phyloP scores from a whole-genome alignment of 2,888 invertebrate genomes.

The Drosophila hawaiiensis region DNA sequence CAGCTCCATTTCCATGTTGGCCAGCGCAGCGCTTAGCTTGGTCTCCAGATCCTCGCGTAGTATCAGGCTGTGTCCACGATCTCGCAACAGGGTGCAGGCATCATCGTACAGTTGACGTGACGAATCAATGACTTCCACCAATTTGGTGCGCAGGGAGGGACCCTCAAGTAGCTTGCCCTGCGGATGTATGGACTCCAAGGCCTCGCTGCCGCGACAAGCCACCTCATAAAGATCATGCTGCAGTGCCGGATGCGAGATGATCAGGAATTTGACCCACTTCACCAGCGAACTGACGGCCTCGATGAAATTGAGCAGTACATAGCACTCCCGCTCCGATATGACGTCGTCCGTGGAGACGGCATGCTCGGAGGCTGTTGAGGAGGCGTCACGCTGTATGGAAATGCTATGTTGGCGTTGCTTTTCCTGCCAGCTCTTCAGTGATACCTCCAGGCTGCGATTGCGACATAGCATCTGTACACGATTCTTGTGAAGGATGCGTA shows the following conservation, averaged over 20 bases:
- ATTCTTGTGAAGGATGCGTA: constrained; percentile 98
- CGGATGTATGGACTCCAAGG: constrained; percentile 91
- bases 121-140: constrained; percentile 87
- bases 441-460: constrained; percentile 95
- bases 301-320: constrained; percentile 90
- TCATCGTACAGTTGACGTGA: constrained; percentile 89
- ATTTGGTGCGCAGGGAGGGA: constrained; percentile 90
- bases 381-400: constrained; percentile 86
- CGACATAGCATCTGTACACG: constrained; percentile 98
- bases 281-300: constrained; percentile 94
- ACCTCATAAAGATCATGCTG: constrained; percentile 91
- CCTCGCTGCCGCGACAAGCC: constrained; percentile 90
- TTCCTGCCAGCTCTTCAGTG: constrained; percentile 94
- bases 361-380: constrained; percentile 84
- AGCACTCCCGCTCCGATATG: constrained; percentile 86
- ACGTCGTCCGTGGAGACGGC: constrained; percentile 85
- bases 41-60: constrained; percentile 89
- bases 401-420: constrained; percentile 89
- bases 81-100: constrained; percentile 89
- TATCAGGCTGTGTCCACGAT: constrained; percentile 89
- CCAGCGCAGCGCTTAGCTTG: constrained; percentile 89
- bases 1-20: constrained; percentile 90
- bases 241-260: constrained; percentile 89
- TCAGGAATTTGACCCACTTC: constrained; percentile 91
- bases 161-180: constrained; percentile 93